Percentiles rank a stretch among this genome's conserved stretches.
phyloP scores from a whole-genome alignment of 2,113 vertebrate genomes.

The Globicephala melas region DNA sequence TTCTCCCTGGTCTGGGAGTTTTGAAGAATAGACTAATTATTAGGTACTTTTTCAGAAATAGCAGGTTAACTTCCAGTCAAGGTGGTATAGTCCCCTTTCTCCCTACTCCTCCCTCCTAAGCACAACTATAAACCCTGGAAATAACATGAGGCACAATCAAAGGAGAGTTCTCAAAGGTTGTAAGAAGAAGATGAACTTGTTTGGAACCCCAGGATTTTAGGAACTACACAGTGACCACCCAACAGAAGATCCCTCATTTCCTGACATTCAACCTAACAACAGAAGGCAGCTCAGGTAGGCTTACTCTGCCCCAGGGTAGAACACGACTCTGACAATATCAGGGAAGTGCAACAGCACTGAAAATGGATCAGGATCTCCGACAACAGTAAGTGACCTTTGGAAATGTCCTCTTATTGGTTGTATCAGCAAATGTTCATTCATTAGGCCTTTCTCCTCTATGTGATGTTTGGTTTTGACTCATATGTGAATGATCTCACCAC shows the following conservation, averaged over 20 bases:
- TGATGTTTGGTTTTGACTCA: not conserved
- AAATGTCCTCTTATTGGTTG: not conserved
- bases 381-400: not conserved
- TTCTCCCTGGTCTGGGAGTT: not conserved
- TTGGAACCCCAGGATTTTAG: not conserved
- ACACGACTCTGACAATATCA: not conserved
- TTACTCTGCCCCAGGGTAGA: not conserved
- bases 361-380: not conserved
- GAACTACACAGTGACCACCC: not conserved
- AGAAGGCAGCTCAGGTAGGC: not conserved
- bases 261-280: not conserved
- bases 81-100: not conserved
- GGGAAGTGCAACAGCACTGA: not conserved
- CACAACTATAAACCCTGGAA: not conserved
- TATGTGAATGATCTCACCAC: not conserved
- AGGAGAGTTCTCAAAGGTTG: not conserved
- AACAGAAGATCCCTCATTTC: not conserved
- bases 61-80: not conserved
- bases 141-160: not conserved
- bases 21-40: not conserved
- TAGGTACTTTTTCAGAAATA: not conserved
- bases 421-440: not conserved
- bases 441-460: not conserved
- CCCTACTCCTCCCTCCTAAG: not conserved
- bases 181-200: not conserved